Evolutionary conservation across 64 coral and sea anemone genomes (phyloP).

Genomic region (Exaiptasia diaphana): DNA sequence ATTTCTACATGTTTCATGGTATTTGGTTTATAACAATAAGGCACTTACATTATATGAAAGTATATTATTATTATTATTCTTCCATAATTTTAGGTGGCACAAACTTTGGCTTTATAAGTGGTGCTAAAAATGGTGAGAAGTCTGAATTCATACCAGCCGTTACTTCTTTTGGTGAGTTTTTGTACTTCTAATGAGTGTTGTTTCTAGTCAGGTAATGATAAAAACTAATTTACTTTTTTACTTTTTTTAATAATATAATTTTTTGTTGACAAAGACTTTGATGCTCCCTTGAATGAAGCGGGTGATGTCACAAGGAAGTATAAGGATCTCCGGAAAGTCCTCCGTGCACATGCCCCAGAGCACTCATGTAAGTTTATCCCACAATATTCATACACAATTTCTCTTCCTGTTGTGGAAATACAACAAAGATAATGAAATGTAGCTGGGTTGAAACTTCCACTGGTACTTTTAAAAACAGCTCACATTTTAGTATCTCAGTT

Average conservation of each 20-base stretch:
- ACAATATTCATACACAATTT: background rate
- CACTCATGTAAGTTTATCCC: background rate
- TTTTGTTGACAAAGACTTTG: constrained; percentile 24
- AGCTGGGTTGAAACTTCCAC: too few relatives aligned
- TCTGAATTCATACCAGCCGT: constrained; percentile 22
- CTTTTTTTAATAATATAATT: background rate
- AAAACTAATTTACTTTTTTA: background rate
- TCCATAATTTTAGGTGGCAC: constrained; percentile 18
- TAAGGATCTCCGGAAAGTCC: constrained; percentile 8
- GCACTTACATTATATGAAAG: background rate
- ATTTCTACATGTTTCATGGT: constrained; percentile 99
- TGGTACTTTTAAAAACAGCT: too few relatives aligned
- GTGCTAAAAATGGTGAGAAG: constrained; percentile 2
- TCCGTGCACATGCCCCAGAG: background rate
- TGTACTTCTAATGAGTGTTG: background rate
- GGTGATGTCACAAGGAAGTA: constrained; percentile 53
- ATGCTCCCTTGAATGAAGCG: constrained; percentile 56
- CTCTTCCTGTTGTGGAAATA: background rate
- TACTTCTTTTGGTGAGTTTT: constrained; percentile 39
- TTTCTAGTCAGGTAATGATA: background rate
- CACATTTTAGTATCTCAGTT: too few relatives aligned
- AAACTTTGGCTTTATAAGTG: constrained; percentile 68
- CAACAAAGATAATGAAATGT: too few relatives aligned
- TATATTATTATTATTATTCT: background rate
- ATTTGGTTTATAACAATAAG: background rate